A percentile compares a stretch with the other conserved stretches of the same genome.
Conservation (phyloP, 2,888 invertebrate genomes). For the Lacanobia wlatinum region DNA sequence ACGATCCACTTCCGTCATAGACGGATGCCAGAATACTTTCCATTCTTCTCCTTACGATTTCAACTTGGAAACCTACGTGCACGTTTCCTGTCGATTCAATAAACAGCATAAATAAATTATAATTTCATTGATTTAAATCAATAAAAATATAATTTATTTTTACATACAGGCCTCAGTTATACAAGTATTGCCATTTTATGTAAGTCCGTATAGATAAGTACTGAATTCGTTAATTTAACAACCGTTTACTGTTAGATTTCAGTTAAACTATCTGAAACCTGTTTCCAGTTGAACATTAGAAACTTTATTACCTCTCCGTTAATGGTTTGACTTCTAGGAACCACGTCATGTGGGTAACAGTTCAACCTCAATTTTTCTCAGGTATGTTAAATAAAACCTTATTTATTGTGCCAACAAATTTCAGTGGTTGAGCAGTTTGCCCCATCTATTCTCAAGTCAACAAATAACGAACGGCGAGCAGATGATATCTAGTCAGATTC, state of each 20-base stretch:
- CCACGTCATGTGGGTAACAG: slow-evolving; percentile 15
- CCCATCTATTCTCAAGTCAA: slow-evolving; percentile 72
- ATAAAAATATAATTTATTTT: too few species aligned
- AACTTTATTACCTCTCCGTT: slow-evolving; percentile 48
- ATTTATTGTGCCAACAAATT: slow-evolving; percentile 42
- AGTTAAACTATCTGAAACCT: slow-evolving; percentile 34
- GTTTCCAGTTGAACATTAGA: slow-evolving; percentile 41
- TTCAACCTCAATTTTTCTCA: slow-evolving; percentile 35
- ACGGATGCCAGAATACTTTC: slow-evolving; percentile 59
- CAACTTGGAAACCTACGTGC: slow-evolving; percentile 27
- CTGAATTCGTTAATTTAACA: slow-evolving; percentile 16
- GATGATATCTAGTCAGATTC: slow-evolving; percentile 87
- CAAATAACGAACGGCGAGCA: slow-evolving; percentile 77
- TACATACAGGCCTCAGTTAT: neutral
- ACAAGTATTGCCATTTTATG: slow-evolving; percentile 1
- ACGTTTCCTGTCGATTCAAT: slow-evolving; percentile 38
- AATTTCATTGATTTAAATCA: too few species aligned
- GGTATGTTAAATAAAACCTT: neutral
- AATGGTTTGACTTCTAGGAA: slow-evolving; percentile 45
- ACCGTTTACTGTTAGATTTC: slow-evolving; percentile 15
- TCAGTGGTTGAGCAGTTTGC: slow-evolving; percentile 57
- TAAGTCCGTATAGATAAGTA: slow-evolving; percentile 3
- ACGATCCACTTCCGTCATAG: slow-evolving; percentile 58
- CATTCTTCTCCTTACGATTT: slow-evolving; percentile 53
- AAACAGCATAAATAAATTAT: neutral